phyloP scores from a whole-genome alignment of 92 coral and sea anemone species.

The Bergia sp. region DNA sequence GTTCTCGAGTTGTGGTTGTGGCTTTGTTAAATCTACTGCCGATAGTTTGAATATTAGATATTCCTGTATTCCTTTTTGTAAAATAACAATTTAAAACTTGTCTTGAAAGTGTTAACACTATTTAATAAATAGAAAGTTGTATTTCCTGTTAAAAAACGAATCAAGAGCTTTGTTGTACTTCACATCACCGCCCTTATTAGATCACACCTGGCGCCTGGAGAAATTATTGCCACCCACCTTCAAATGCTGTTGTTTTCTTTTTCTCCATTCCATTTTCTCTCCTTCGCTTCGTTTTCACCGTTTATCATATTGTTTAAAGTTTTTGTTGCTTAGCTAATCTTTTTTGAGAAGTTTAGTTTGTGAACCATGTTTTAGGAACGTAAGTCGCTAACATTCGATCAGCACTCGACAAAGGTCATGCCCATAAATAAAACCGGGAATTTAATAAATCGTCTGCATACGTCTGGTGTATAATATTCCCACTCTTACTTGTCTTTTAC shows the following conservation, averaged over 20 bases:
- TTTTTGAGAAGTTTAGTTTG: neutral
- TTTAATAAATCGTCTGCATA: neutral
- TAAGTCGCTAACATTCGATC: neutral
- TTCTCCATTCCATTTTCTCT: neutral
- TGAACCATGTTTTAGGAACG: neutral
- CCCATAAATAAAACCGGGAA: slow-evolving; percentile 16
- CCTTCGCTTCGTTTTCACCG: neutral
- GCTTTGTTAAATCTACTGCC: neutral
- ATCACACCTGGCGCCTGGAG: neutral
- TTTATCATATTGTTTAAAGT: neutral
- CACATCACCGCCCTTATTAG: neutral
- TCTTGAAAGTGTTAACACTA: neutral
- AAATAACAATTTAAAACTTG: neutral
- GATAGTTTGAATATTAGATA: neutral
- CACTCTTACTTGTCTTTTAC: neutral
- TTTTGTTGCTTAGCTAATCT: neutral
- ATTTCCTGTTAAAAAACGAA: neutral
- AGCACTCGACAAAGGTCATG: slow-evolving; percentile 5
- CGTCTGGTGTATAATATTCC: neutral
- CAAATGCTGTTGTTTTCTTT: neutral
- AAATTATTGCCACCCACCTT: neutral
- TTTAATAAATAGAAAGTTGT: neutral
- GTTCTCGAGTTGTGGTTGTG: neutral
- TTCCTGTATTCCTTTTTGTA: neutral
- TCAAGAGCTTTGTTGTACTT: neutral